Percentiles rank a stretch among this genome's conserved stretches.
These are phyloP conservation scores for Astur gentilis DNA, from an alignment of 2,113 vertebrate genomes.

Conservation along the genomic window DNA sequence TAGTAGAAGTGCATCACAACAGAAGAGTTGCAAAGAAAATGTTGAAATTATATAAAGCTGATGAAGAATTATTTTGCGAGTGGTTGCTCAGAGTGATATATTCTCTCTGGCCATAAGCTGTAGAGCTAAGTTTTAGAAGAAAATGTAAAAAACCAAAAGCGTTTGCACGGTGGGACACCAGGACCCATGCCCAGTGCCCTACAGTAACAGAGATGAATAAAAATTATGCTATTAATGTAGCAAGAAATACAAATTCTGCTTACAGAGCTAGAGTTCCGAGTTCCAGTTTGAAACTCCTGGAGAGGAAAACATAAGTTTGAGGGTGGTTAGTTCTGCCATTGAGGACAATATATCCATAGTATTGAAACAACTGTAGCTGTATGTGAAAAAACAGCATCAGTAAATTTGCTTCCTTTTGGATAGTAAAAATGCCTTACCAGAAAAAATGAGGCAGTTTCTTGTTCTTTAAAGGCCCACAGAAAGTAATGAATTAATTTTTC, in stretches of 20 bases:
- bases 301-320: not conserved
- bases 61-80: not conserved
- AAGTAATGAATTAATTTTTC: not conserved
- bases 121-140: not conserved
- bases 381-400: not conserved
- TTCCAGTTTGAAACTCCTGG: not conserved
- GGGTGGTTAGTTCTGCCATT: not conserved
- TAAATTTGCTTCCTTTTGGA: not conserved
- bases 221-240: not conserved
- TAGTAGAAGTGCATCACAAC: not conserved
- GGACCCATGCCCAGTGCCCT: not conserved
- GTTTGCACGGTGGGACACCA: not conserved
- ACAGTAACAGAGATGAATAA: not conserved
- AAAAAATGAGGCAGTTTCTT: not conserved
- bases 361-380: not conserved
- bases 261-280: not conserved
- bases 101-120: not conserved
- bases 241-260: not conserved
- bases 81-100: not conserved
- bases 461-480: not conserved
- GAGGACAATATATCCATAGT: not conserved
- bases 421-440: not conserved
- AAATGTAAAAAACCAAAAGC: not conserved
- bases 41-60: rapidly evolving
- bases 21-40: not conserved